Conservation (phyloP, 2,888 invertebrate species). For the Mythimna ferrago region DNA sequence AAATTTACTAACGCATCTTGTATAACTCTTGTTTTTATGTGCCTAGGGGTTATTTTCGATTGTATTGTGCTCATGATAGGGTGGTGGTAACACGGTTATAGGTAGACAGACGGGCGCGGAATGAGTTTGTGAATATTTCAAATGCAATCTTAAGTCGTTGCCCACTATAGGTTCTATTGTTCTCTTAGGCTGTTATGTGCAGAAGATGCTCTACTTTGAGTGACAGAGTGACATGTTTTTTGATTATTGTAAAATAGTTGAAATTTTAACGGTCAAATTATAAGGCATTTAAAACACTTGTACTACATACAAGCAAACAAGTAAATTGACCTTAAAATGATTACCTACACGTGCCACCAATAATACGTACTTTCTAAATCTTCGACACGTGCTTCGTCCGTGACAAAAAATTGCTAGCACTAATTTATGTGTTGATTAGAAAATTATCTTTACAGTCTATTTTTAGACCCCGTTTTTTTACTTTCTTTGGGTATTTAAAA, state of each 20-base stretch:
- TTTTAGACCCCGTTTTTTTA: neutral
- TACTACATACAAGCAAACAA: neutral
- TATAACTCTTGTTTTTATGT: slow-evolving; percentile 23
- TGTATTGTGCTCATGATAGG: slow-evolving; percentile 37
- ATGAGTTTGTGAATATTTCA: slow-evolving; percentile 89
- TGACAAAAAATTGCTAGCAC: neutral
- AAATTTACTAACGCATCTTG: slow-evolving; percentile 43
- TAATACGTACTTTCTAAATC: neutral
- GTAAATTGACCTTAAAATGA: neutral
- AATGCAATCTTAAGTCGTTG: slow-evolving; percentile 87
- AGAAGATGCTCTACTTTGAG: slow-evolving; percentile 76
- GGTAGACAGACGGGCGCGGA: slow-evolving; percentile 86
- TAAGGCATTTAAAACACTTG: neutral
- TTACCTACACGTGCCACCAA: neutral
- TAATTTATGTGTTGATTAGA: neutral
- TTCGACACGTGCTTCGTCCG: neutral
- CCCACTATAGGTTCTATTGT: slow-evolving; percentile 87
- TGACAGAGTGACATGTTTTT: neutral
- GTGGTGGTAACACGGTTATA: slow-evolving; percentile 76
- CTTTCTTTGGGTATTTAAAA: neutral
- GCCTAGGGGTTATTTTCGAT: slow-evolving; percentile 63
- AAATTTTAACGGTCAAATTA: too few species aligned
- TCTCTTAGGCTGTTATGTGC: slow-evolving; percentile 67
- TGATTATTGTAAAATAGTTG: neutral
- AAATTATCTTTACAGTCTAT: slow-evolving; percentile 7